phyloP scores from a whole-genome alignment of 2,797 vertebrate species.

The Muscicapa striata region DNA sequence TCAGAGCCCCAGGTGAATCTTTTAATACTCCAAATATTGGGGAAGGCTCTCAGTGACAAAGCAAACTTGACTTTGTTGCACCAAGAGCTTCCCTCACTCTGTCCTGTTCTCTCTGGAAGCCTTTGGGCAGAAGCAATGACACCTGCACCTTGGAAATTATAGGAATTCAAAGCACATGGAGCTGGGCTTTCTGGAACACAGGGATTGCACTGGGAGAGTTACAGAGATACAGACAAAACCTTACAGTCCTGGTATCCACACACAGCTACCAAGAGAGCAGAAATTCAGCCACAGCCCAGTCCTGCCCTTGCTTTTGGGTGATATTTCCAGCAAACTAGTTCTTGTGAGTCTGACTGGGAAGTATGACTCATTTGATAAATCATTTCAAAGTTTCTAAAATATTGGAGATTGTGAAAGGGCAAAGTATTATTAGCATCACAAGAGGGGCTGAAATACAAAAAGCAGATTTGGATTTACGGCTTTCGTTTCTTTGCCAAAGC shows the following conservation, averaged over 20 bases:
- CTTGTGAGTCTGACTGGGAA: background rate
- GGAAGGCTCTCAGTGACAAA: background rate
- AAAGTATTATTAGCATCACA: constrained; percentile 33
- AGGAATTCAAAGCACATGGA: background rate
- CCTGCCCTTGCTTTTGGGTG: background rate
- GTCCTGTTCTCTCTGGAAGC: background rate
- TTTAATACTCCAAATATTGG: background rate
- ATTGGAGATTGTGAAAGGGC: constrained; percentile 40
- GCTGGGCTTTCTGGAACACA: background rate
- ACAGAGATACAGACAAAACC: background rate
- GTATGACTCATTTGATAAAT: constrained; percentile 17
- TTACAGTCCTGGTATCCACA: background rate
- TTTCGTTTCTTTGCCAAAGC: constrained; percentile 24
- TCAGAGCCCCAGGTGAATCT: rapidly evolving
- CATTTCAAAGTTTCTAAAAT: constrained; percentile 39
- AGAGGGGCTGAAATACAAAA: constrained; percentile 18
- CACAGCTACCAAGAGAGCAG: background rate
- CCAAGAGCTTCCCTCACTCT: background rate
- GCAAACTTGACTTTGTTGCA: background rate
- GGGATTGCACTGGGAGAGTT: background rate
- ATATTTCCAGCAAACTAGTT: background rate
- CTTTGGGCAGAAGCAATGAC: background rate
- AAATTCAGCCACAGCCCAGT: background rate
- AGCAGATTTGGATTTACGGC: constrained; percentile 31
- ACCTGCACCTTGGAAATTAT: background rate